Evolutionary conservation across 2,888 invertebrate species (phyloP), one percentile per base, ranked within the genome.

Genomic region (Cheilosia scutellata): DNA sequence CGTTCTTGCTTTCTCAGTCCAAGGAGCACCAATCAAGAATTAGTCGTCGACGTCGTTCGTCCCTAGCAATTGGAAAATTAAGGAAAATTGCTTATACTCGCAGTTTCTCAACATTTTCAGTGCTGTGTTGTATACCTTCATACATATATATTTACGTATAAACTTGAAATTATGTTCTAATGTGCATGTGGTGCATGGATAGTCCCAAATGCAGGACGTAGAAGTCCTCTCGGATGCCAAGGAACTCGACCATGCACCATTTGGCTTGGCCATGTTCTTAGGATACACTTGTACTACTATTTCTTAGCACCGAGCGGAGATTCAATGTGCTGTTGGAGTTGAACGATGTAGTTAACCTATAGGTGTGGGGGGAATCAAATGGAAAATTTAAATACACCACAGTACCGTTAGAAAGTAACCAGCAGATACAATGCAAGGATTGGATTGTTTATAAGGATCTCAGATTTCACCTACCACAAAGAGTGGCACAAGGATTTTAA

Each of bases 1-100:
- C 63, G 51, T 57, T 79, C 79, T 42, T 65, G 60, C 80, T 9
- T 76, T 76, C 72, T 66, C 57, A 76, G 82, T 82, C 82, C 66
- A 72, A 62, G 76, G 77, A 86, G 86, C 86, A 86, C 86, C 86
- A 86, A 86, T 86, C 86, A 86, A 86, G 86, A 86, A 82, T 86
- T 86, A 86, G 75, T 86, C 71, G 62, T 66, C 44, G 75, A 82
- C 71, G 62, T 66, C 44, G 71, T 72, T 63, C 76, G 60, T 86
- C 82, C 55, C 55, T 74, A 74, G 77, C 68, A 87, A 78, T 76
- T 87, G 72, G 82, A 82, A 29, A 87, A 82, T 87, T 87, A 87
- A 87, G 87, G 65, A 82, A 82, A 74, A 74, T 87, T 74, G 82
- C 53, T 82, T 74, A 57, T 62, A 63, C 53, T 82, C 68, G 57